A percentile compares a stretch with the other conserved stretches of the same genome.
Evolutionary conservation across 2,113 vertebrate genomes (phyloP).

Genomic region (Calyptomena viridis): DNA sequence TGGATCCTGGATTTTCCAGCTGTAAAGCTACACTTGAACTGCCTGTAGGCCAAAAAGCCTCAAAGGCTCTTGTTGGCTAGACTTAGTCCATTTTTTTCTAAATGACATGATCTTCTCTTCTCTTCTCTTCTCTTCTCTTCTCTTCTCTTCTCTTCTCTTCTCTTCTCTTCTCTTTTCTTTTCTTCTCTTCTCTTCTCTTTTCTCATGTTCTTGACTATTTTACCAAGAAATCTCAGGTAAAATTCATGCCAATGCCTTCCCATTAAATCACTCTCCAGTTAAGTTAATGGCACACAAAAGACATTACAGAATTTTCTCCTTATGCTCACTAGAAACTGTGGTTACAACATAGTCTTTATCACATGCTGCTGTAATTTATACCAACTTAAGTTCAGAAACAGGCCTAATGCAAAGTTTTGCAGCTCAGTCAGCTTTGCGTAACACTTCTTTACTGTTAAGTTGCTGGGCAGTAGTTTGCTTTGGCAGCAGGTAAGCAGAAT

Average conservation of each 20-base stretch:
- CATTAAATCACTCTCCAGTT: not conserved
- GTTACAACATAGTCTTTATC: not conserved
- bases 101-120: not conserved
- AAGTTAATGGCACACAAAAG: not conserved
- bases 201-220: not conserved
- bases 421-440: not conserved
- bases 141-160: not conserved
- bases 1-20: not conserved
- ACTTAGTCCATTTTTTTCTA: not conserved
- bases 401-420: not conserved
- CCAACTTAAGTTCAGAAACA: not conserved
- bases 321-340: not conserved
- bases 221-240: not conserved
- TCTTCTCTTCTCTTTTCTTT: not conserved
- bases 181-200: not conserved
- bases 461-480: not conserved
- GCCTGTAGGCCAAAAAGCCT: not conserved
- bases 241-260: not conserved
- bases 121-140: not conserved
- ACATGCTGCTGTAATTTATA: not conserved
- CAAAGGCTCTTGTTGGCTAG: not conserved
- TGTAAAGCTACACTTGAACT: not conserved
- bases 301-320: not conserved
- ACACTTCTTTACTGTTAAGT: not conserved
- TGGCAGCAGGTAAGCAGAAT: conserved; percentile 14